These are phyloP conservation scores for Stomatorhinus walkeri DNA, from an alignment of 2,797 vertebrate species.

Conservation along the genomic window DNA sequence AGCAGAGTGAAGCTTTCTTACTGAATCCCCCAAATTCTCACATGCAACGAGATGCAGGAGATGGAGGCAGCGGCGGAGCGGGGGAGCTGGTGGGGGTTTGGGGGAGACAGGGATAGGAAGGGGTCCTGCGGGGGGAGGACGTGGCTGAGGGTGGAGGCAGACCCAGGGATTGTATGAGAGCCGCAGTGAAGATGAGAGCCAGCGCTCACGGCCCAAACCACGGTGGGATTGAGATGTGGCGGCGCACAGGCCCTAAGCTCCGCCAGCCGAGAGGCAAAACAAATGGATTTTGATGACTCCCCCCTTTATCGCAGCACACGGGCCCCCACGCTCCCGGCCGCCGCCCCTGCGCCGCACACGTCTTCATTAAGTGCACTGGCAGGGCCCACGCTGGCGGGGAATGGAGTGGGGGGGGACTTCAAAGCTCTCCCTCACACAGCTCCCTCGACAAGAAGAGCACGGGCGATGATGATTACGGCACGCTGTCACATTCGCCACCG, in stretches of 20 bases:
- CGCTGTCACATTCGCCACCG: not conserved
- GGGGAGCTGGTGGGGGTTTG: not conserved
- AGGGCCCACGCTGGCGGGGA: not conserved
- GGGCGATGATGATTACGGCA: not conserved
- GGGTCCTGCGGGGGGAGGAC: too few relatives aligned
- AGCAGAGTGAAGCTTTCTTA: not conserved
- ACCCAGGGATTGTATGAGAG: not conserved
- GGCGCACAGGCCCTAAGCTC: not conserved
- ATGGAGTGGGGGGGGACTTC: not conserved
- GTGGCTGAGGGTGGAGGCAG: not conserved
- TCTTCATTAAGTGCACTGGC: not conserved
- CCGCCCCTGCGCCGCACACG: not conserved
- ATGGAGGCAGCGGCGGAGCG: not conserved
- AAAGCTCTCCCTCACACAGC: not conserved
- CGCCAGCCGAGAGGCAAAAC: slow-evolving; percentile 6
- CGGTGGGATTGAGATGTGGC: not conserved
- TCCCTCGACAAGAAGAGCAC: not conserved
- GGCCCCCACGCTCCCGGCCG: not conserved
- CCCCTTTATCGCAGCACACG: not conserved
- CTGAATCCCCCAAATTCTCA: not conserved
- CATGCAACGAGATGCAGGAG: not conserved
- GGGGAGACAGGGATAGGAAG: not conserved
- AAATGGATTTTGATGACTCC: slow-evolving; percentile 17
- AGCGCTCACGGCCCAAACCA: not conserved
- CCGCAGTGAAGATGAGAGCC: not conserved